Percentiles rank a stretch among this genome's conserved stretches.
Evolutionary conservation across 2,888 invertebrate species (phyloP).

Genomic region (Ceriagrion tenellum): DNA sequence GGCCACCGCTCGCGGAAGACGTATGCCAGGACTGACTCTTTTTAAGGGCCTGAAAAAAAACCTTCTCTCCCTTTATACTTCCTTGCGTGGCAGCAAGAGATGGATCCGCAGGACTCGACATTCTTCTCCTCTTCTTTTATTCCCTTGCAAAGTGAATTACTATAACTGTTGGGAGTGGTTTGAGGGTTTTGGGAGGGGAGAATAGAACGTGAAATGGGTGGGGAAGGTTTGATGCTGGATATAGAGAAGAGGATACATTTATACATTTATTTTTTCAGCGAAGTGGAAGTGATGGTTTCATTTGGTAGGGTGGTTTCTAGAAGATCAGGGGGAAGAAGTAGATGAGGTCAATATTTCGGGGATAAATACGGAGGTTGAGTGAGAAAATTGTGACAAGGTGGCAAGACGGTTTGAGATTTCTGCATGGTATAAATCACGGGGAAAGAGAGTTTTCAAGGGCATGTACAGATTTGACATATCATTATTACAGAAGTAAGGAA

Average conservation of each 20-base stretch:
- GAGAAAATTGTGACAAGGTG: not conserved
- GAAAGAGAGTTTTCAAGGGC: too few species aligned
- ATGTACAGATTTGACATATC: too few species aligned
- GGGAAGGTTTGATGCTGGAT: not conserved
- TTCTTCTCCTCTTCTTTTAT: not conserved
- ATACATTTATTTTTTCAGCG: not conserved
- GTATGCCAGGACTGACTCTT: slow-evolving; percentile 56
- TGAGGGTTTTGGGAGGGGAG: not conserved
- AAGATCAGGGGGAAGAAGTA: not conserved
- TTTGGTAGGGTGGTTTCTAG: not conserved
- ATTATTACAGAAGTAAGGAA: too few species aligned
- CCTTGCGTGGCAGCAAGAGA: not conserved
- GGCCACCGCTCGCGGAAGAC: slow-evolving; percentile 61
- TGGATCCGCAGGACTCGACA: slow-evolving; percentile 15
- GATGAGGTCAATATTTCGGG: not conserved
- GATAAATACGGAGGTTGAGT: not conserved
- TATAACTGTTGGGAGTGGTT: slow-evolving; percentile 45
- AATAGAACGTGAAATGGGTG: not conserved
- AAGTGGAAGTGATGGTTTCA: not conserved
- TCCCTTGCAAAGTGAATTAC: slow-evolving; percentile 50
- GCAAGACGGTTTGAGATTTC: not conserved
- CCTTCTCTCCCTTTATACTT: not conserved
- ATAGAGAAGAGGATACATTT: not conserved
- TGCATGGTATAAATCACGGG: not conserved
- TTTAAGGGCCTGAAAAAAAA: slow-evolving; percentile 31